Evolutionary conservation across 2,113 vertebrate genomes (phyloP).

Genomic region (Pachycephala philippinensis): DNA sequence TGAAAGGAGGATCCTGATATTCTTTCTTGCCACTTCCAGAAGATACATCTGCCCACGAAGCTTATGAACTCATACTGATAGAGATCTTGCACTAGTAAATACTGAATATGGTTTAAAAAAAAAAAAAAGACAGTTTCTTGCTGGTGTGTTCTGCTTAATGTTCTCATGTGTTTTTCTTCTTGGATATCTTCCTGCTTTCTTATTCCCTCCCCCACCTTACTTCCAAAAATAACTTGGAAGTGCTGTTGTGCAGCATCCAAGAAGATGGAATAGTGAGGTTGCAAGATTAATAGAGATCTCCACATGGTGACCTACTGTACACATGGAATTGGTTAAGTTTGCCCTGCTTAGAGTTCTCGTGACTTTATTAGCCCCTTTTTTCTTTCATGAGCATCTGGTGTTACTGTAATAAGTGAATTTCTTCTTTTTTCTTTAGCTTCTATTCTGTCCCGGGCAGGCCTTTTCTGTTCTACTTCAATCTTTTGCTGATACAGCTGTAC

Average conservation of each 20-base stretch:
- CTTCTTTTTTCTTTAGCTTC: not conserved
- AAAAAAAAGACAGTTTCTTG: not conserved
- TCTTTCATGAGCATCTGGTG: not conserved
- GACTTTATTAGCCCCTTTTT: slow-evolving; percentile 14
- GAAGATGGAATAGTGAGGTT: not conserved
- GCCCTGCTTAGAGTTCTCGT: not conserved
- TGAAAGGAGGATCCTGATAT: not conserved
- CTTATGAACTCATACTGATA: not conserved
- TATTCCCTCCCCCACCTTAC: slow-evolving; percentile 29
- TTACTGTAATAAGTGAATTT: not conserved
- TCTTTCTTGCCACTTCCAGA: not conserved
- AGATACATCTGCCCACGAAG: not conserved
- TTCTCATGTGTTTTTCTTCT: not conserved
- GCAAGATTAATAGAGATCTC: slow-evolving; percentile 29
- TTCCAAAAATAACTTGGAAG: slow-evolving; percentile 37
- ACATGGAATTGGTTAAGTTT: slow-evolving; percentile 12
- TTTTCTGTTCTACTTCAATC: not conserved
- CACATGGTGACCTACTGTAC: slow-evolving; percentile 36
- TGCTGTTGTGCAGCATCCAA: slow-evolving; percentile 26
- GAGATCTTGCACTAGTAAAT: not conserved
- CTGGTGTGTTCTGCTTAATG: not conserved
- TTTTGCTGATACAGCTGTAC: not conserved
- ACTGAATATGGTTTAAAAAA: not conserved
- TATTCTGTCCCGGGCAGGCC: not conserved
- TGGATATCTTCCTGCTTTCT: slow-evolving; percentile 1